These are phyloP conservation scores for Dynastes grantii DNA, from an alignment of 2,888 invertebrate species.

Conservation along the genomic window DNA sequence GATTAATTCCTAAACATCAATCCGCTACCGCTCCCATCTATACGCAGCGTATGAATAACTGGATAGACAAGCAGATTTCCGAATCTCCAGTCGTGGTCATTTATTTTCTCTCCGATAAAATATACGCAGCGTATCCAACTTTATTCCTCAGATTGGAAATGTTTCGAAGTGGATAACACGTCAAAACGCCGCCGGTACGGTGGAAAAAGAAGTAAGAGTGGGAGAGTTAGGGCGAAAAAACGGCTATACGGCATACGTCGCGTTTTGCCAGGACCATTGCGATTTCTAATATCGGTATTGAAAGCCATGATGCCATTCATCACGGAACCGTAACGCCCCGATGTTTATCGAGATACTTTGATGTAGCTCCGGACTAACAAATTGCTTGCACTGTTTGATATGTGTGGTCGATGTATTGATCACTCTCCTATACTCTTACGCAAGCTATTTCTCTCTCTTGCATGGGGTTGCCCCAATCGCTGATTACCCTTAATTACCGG, in stretches of 20 bases:
- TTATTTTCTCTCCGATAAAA: not conserved
- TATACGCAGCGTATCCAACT: not conserved
- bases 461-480: not conserved
- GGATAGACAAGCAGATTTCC: not conserved
- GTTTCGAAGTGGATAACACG: not conserved
- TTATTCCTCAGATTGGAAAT: conserved; percentile 2
- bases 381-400: conserved; percentile 44
- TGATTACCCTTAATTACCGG: conserved; percentile 40
- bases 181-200: not conserved
- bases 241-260: not conserved
- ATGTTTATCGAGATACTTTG: conserved; percentile 55
- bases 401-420: conserved; percentile 27
- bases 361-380: conserved; percentile 43
- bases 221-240: not conserved
- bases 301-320: conserved; percentile 56
- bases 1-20: conserved; percentile 3
- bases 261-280: not conserved
- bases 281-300: conserved; percentile 51
- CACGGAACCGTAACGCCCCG: conserved; percentile 55
- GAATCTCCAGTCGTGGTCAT: not conserved
- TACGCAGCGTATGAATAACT: not conserved
- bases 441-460: too few species aligned
- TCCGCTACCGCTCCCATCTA: not conserved
- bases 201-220: not conserved
- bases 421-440: not conserved